Conservation (phyloP, 2,888 invertebrate genomes). For the Oasisia sp. region DNA sequence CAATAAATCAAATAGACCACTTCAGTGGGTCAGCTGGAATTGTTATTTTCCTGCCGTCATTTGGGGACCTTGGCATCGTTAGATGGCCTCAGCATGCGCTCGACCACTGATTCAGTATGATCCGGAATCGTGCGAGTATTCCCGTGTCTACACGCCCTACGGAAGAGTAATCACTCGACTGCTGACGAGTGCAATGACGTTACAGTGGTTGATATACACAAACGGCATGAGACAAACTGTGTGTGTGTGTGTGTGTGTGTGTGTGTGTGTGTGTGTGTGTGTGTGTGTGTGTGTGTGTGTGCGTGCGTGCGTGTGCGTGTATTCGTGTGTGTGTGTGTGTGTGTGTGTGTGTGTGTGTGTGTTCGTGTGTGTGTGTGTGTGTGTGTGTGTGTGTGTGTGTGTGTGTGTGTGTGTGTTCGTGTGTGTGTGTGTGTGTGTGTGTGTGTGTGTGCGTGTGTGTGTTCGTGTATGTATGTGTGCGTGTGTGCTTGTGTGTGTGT, state of each 20-base stretch:
- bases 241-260: not conserved
- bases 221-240: not conserved
- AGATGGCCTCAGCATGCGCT: not conserved
- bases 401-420: not conserved
- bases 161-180: no score
- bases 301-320: not conserved
- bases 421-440: no score
- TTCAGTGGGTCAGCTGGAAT: not conserved
- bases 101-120: not conserved
- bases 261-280: no score
- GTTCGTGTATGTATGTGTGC: no score
- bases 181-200: no score
- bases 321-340: not conserved
- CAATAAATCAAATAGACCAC: not conserved
- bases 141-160: no score
- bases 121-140: not conserved
- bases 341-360: not conserved
- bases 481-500: no score
- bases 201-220: no score
- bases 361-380: not conserved
- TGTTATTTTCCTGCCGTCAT: slow-evolving; percentile 1
- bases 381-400: not conserved
- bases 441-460: no score
- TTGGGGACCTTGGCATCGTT: not conserved
- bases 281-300: no score